Conservation (phyloP, 2,797 vertebrate species). For the Picus viridis region DNA sequence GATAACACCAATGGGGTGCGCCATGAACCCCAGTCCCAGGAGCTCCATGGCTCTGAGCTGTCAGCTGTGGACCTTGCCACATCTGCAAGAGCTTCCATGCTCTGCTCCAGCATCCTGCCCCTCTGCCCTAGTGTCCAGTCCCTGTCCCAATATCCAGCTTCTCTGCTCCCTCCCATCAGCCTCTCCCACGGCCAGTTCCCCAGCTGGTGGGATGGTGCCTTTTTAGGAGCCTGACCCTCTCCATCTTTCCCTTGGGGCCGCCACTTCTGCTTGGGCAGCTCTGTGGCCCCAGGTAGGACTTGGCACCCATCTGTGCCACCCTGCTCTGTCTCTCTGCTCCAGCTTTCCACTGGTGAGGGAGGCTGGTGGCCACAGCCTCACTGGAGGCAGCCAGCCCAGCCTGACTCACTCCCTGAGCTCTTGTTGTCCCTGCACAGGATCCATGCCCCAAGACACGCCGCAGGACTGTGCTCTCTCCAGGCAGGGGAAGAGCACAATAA, state of each 20-base stretch:
- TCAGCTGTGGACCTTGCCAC: accelerated
- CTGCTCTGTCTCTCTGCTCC: background rate
- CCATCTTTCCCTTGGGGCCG: background rate
- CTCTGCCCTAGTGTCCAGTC: background rate
- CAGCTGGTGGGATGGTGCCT: accelerated
- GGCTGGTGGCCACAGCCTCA: no score
- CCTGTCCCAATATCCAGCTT: background rate
- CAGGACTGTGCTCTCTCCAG: background rate
- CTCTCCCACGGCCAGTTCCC: background rate
- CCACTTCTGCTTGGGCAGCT: background rate
- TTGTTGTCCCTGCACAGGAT: background rate
- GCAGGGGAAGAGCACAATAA: constrained; percentile 12
- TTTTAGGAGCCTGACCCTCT: background rate
- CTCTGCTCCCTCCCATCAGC: background rate
- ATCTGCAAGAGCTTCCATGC: accelerated
- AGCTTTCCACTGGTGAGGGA: background rate
- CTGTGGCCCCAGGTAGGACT: background rate
- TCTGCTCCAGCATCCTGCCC: background rate
- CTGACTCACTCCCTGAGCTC: background rate
- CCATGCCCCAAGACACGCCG: accelerated
- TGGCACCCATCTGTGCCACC: background rate
- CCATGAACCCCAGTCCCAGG: background rate
- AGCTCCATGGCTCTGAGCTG: background rate
- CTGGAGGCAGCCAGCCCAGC: background rate
- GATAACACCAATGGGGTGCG: background rate